These are phyloP conservation scores for Pipistrellus pygmaeus DNA, from an alignment of 2,797 vertebrate genomes.

Conservation along the genomic window DNA sequence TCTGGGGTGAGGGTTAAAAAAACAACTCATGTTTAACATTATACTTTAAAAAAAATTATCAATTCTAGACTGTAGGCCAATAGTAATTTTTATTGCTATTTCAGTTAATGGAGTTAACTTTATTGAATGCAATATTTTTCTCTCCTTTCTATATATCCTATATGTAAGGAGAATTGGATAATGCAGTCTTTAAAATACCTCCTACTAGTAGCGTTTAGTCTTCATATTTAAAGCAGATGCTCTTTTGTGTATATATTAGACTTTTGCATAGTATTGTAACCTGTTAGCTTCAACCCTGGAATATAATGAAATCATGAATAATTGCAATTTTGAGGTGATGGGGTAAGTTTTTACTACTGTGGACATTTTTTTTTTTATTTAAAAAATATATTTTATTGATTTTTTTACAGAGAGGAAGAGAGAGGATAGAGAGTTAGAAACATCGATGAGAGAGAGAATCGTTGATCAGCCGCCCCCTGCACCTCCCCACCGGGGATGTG, in stretches of 20 bases:
- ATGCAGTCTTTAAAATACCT: background rate
- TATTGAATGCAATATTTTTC: background rate
- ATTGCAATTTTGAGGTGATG: background rate
- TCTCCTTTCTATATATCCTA: background rate
- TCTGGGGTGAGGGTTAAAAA: background rate
- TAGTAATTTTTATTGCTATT: background rate
- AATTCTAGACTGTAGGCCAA: background rate
- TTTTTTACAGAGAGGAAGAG: too few species aligned
- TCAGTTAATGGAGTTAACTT: constrained; percentile 17
- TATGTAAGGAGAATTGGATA: background rate
- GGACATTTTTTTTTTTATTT: background rate
- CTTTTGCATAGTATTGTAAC: constrained; percentile 14
- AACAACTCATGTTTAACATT: background rate
- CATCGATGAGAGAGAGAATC: too few species aligned
- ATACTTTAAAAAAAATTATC: background rate
- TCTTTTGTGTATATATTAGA: background rate
- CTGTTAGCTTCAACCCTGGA: background rate
- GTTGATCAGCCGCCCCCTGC: too few species aligned
- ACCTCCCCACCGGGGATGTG: too few species aligned
- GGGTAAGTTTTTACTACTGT: background rate
- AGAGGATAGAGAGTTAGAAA: too few species aligned
- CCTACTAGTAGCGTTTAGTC: background rate
- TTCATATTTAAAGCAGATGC: background rate
- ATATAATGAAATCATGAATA: constrained; percentile 8
- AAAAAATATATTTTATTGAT: too few species aligned